Base-by-base conservation (phyloP, 1,140 invertebrate species). In the Babylonia areolata region DNA sequence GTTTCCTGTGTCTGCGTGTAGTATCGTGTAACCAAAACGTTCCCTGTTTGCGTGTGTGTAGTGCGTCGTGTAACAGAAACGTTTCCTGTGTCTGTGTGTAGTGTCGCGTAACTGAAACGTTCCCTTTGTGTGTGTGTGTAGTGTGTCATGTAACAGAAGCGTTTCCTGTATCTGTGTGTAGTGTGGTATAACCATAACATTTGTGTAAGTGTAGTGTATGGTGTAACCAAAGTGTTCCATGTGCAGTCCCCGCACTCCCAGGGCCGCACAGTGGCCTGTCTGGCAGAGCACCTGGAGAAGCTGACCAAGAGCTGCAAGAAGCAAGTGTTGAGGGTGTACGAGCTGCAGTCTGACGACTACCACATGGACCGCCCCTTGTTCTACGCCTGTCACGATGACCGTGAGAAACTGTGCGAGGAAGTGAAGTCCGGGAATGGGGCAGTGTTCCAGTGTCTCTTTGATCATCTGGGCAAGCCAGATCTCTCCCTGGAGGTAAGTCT, bases 281-380 rank as follows among this genome's bases (percentile, higher is more conserved):
- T 99, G 33, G 97, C 97, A 89, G 95, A 95, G 86, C 84, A 92
- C 33, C 83, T 93, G n/a, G 88, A 88, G 1, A 87, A 91, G 1
- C 87, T 95, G 28, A 78, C 87, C 2, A 78, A 88, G 28, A 81
- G 95, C 42, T 99, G 97, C 94, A 96, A 96, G 91, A 96, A 96
- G 87, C 96, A 98, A 94, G 96, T 99, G 12, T 96, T 97, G 86
- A 95, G 96, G 77, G 95, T 98, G 2, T 97, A 98, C 2, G 98
- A 99, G 94, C 95, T 98, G 40, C 98, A 98, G 94, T 96, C 97
- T 0, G 98, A 98, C 89, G 97, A 98, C 92, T 97, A 98, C 77
- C 97, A 98, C 92, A 94, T 98, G 51, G 98, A 99, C 94, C 95
- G 97, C 87, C 96, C 98, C 9, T 94, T 99, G 33, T 99, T 97